phyloP scores from a whole-genome alignment of 2,113 vertebrate genomes.

The Uria aalge region DNA sequence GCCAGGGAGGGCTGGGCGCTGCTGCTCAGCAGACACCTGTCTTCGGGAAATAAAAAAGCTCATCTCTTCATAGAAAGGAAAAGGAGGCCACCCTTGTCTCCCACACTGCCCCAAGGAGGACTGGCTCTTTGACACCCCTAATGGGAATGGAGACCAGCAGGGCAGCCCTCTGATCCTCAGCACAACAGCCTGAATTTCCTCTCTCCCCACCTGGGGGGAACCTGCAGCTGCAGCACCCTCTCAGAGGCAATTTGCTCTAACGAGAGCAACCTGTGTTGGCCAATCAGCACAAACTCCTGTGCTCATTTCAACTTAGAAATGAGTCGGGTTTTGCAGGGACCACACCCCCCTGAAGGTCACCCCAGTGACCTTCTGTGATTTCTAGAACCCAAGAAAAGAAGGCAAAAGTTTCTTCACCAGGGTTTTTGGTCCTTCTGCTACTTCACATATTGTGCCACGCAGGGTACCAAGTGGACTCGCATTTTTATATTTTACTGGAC shows the following conservation, averaged over 20 bases:
- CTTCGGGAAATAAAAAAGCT: fast-evolving
- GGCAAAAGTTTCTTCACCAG: not conserved
- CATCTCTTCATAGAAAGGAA: fast-evolving
- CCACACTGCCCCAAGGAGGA: not conserved
- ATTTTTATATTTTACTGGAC: not conserved
- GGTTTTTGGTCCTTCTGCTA: not conserved
- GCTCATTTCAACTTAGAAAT: not conserved
- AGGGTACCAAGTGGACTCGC: not conserved
- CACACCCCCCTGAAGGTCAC: not conserved
- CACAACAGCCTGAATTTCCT: fast-evolving
- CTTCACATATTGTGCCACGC: not conserved
- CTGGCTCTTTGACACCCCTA: fast-evolving
- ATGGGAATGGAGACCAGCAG: not conserved
- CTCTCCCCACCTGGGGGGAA: too few relatives aligned
- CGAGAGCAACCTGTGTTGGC: not conserved
- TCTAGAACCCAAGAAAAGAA: not conserved
- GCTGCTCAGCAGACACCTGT: fast-evolving
- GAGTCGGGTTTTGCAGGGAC: not conserved
- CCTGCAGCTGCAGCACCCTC: not conserved
- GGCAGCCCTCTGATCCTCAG: not conserved
- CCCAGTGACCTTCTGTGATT: not conserved
- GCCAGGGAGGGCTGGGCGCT: fast-evolving
- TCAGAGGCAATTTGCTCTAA: not conserved
- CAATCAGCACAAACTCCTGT: not conserved
- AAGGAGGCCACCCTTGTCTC: fast-evolving